Evolutionary conservation across 2,888 invertebrate species (phyloP).

Genomic region (Pristionchus entomophagus): DNA sequence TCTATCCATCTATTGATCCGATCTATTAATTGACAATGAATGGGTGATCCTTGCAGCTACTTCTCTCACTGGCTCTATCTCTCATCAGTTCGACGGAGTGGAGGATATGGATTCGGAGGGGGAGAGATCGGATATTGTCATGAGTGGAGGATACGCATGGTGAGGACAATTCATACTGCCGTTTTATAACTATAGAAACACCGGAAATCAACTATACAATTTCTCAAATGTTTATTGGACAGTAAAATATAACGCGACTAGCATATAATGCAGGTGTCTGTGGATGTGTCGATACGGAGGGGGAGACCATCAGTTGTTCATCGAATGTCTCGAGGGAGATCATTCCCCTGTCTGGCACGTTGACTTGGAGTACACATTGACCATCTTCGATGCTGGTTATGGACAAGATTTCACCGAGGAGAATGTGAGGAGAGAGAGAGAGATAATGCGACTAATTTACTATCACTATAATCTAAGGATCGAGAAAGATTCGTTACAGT

Average conservation of each 20-base stretch:
- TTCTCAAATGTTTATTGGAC: too few species aligned
- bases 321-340: neutral
- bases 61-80: neutral
- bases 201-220: too few species aligned
- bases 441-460: too few species aligned
- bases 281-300: slow-evolving; percentile 20
- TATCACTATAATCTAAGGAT: too few species aligned
- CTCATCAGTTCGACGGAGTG: neutral
- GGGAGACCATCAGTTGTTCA: slow-evolving; percentile 10
- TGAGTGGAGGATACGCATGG: neutral
- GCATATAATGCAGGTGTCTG: neutral
- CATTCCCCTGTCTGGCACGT: neutral
- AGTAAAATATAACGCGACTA: too few species aligned
- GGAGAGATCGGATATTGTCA: neutral
- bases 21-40: too few species aligned
- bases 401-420: neutral
- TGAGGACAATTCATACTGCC: too few species aligned
- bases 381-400: neutral
- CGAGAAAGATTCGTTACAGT: too few species aligned
- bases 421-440: neutral
- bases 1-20: too few species aligned
- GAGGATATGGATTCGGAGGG: neutral
- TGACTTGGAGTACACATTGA: neutral
- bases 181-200: too few species aligned
- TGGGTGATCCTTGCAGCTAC: too few species aligned